Evolutionary conservation across 2,113 vertebrate species (phyloP).

Genomic region (Syngnathoides biaculeatus): DNA sequence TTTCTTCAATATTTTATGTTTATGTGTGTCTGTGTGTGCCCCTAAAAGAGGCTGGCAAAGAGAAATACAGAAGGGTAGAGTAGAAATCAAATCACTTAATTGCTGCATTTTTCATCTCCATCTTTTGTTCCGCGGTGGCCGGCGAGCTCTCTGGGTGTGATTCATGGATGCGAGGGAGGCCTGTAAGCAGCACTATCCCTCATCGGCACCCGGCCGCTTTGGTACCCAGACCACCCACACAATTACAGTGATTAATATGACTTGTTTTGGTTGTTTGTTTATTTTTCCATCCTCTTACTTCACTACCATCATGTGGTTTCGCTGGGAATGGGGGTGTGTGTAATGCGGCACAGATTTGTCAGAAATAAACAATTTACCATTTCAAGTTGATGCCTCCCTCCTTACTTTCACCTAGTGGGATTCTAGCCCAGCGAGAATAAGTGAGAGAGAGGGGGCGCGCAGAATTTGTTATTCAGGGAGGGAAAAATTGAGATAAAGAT

Average conservation of each 20-base stretch:
- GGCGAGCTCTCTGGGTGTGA: conserved; percentile 91
- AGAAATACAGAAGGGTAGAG: conserved; percentile 86
- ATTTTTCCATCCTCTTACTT: conserved; percentile 51
- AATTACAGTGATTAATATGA: conserved; percentile 99
- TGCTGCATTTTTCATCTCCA: conserved; percentile 99
- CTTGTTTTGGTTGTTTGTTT: conserved; percentile 87
- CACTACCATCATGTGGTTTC: conserved; percentile 42
- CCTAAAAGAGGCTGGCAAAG: conserved; percentile 45
- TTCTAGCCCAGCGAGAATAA: conserved; percentile 34
- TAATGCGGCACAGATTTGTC: conserved; percentile 78
- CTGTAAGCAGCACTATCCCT: conserved; percentile 97
- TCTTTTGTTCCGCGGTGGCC: conserved; percentile 98
- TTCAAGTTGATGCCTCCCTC: conserved; percentile 41
- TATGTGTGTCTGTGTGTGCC: conserved; percentile 40
- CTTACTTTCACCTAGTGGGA: conserved; percentile 38
- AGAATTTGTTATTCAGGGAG: conserved; percentile 49
- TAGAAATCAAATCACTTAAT: conserved; percentile 99
- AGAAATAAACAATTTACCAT: conserved; percentile 59
- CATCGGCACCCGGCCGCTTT: conserved; percentile 89
- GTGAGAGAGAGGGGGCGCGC: conserved; percentile 43
- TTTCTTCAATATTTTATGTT: conserved; percentile 12
- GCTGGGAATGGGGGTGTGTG: conserved; percentile 70
- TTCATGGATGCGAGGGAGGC: conserved; percentile 94
- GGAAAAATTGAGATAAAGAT: conserved; percentile 43
- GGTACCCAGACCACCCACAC: conserved; percentile 91